Evolutionary conservation across 2,888 invertebrate genomes (phyloP).

Genomic region (Emmelina monodactyla): DNA sequence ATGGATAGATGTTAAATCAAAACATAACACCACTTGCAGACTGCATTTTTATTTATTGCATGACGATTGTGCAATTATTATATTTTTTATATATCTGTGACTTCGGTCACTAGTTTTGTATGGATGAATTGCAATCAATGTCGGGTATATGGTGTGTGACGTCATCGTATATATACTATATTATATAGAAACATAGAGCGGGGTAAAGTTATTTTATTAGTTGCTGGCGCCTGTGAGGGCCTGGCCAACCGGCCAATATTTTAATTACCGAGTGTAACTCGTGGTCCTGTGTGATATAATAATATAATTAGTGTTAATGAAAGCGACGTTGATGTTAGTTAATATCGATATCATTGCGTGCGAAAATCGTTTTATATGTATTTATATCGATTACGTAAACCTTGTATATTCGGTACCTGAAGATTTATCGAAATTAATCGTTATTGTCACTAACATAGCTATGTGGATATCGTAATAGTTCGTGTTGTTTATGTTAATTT

Average conservation of each 20-base stretch:
- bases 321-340: background rate
- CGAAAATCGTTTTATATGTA: background rate
- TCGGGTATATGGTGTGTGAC: too few species aligned
- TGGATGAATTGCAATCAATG: too few species aligned
- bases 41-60: slow-evolving; percentile 38
- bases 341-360: background rate
- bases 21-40: slow-evolving; percentile 46
- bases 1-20: slow-evolving; percentile 33
- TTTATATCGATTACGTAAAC: background rate
- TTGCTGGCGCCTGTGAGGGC: background rate
- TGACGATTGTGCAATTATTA: slow-evolving; percentile 27
- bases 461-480: slow-evolving; percentile 7
- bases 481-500: background rate
- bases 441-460: slow-evolving; percentile 20
- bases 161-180: too few species aligned
- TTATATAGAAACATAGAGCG: background rate
- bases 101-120: too few species aligned
- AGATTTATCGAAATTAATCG: slow-evolving; percentile 30
- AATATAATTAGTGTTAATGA: background rate
- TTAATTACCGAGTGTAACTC: slow-evolving; percentile 2
- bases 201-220: background rate
- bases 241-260: too few species aligned
- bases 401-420: slow-evolving; percentile 51
- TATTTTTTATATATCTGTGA: slow-evolving; percentile 14
- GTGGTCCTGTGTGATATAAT: background rate